Base-by-base conservation (phyloP, 2,888 invertebrate species). In the Acanthosepion esculentum region DNA sequence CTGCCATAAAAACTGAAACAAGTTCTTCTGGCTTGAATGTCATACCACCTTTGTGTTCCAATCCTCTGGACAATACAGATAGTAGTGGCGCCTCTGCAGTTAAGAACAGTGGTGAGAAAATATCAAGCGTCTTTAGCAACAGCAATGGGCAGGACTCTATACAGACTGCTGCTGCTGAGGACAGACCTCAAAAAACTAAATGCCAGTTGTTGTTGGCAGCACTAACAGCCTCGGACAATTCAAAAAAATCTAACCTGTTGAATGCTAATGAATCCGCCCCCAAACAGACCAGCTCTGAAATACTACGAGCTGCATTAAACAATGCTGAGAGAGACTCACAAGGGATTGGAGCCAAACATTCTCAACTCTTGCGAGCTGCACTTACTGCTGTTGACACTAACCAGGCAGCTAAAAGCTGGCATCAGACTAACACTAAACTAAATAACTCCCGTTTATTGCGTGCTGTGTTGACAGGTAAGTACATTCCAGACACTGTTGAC, bases 381-480 rank as follows among this genome's bases (percentile, higher is more conserved):
- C 93, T 93, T 33, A 93, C 53, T 50, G 93, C 93, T 53, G 93
- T 93, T 33, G 93, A 93, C 50, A 93, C 93, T 1, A 93, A 93
- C 29, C 50, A 93, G 29, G 93, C 93, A 53, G n/a, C n/a, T n/a
- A 93, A 93, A 53, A 93, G 53, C 29, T 53, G 50, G 48, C 93
- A 48, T 48, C n/a, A 50, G 53, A 93, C 53, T 23, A 53, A 53
- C 26, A 41, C 93, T n/a, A 93, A 93, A 20, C 18, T 48, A 29
- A 53, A 26, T 26, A 93, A 93, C 93, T 93, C 93, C 4, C 93
- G 93, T 29, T 12, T 93, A 6, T 48, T 93, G 50, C 93, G 93
- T 7, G 93, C 93, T 8, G 93, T 93, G 93, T 93, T 93, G 53
- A 93, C 93, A 48, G 93, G 93, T 53, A 93, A 93, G 93, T 93